Conservation (phyloP, 1,140 invertebrate species). For the Ceratoteleas bidentatus region DNA sequence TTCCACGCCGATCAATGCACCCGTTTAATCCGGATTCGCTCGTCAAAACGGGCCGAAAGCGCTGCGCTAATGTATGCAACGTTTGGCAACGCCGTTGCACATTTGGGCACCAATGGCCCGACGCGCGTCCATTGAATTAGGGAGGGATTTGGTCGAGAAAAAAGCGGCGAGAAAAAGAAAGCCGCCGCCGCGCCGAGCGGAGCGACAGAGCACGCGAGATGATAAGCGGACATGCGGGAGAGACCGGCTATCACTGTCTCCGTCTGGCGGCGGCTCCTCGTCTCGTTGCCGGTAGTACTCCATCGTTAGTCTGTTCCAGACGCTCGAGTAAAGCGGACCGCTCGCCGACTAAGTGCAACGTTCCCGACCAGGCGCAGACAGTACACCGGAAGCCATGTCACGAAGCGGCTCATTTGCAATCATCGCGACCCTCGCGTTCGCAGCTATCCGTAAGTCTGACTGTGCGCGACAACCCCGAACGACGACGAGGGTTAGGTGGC, state of each 20-base stretch:
- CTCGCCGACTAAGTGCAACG: constrained; percentile 52
- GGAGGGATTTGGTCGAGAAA: constrained; percentile 36
- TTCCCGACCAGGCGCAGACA: constrained; percentile 25
- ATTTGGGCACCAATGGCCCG: constrained; percentile 31
- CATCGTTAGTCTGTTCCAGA: constrained; percentile 75
- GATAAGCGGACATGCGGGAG: constrained; percentile 51
- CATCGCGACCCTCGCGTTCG: constrained; percentile 43
- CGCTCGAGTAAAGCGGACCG: constrained; percentile 74
- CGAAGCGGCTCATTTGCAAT: constrained; percentile 39
- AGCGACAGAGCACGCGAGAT: constrained; percentile 52
- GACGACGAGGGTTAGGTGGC: neutral
- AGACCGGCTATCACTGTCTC: constrained; percentile 57
- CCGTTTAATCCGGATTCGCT: too few species aligned
- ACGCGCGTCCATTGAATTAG: constrained; percentile 40
- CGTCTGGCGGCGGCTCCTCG: constrained; percentile 35
- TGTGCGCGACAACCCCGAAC: constrained; percentile 2
- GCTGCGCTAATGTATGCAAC: constrained; percentile 4
- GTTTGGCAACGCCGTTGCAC: constrained; percentile 37
- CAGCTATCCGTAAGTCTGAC: constrained; percentile 72
- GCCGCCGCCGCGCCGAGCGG: too few species aligned
- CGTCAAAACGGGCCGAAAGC: too few species aligned
- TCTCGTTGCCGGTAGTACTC: constrained; percentile 50
- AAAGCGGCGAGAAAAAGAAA: constrained; percentile 31
- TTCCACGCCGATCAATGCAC: too few species aligned
- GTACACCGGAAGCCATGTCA: constrained; percentile 52